Percentiles rank a stretch among this genome's conserved stretches.
These are phyloP conservation scores for Ophiodon elongatus DNA, from an alignment of 2,113 vertebrate genomes.

Conservation along the genomic window DNA sequence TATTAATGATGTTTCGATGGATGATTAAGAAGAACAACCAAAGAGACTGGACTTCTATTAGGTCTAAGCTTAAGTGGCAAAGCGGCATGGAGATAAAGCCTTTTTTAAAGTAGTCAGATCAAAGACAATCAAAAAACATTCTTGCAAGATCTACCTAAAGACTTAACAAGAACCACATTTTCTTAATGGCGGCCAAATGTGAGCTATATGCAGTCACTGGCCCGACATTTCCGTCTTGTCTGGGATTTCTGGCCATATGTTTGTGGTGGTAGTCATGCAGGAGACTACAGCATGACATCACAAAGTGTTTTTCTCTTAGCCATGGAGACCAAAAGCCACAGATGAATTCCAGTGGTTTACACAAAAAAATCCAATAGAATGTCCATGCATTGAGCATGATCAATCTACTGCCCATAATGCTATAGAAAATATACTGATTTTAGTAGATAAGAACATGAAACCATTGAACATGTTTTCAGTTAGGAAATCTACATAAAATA, in stretches of 20 bases:
- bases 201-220: constrained; percentile 40
- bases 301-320: constrained; percentile 50
- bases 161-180: constrained; percentile 18
- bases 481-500: not conserved
- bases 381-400: not conserved
- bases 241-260: constrained; percentile 61
- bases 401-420: not conserved
- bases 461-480: not conserved
- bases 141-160: constrained; percentile 14
- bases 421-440: constrained; percentile 7
- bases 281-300: constrained; percentile 66
- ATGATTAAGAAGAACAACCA: constrained; percentile 31
- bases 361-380: constrained; percentile 29
- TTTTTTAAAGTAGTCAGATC: constrained; percentile 1
- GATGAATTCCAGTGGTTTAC: constrained; percentile 45
- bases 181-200: constrained; percentile 48
- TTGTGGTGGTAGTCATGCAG: constrained; percentile 50
- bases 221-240: constrained; percentile 14
- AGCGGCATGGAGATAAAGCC: constrained; percentile 7
- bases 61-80: not conserved
- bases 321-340: constrained; percentile 58
- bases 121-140: constrained; percentile 19
- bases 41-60: not conserved
- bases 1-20: not conserved
- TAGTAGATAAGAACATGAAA: not conserved